A percentile compares a stretch with the other conserved stretches of the same genome.
phyloP scores from a whole-genome alignment of 2,888 invertebrate genomes.

The Trichopoda pennipes region DNA sequence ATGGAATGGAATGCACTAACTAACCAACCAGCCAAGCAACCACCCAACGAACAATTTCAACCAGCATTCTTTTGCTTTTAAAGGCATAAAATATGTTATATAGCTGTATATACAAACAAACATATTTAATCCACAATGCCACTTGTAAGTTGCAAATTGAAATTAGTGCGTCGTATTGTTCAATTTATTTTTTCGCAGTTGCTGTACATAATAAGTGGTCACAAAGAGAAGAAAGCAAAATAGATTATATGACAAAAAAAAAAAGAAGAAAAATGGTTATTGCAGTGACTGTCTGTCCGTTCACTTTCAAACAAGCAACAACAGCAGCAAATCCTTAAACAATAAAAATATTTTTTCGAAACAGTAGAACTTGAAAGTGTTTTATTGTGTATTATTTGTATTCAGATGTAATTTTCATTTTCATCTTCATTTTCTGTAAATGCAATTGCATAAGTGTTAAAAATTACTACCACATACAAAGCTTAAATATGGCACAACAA shows the following conservation, averaged over 20 bases:
- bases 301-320: slow-evolving; percentile 6
- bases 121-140: slow-evolving; percentile 50
- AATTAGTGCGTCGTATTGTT: slow-evolving; percentile 53
- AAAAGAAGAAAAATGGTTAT: slow-evolving; percentile 13
- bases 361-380: slow-evolving; percentile 34
- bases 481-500: slow-evolving; percentile 23
- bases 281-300: slow-evolving; percentile 3
- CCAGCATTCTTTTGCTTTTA: slow-evolving; percentile 11
- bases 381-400: slow-evolving; percentile 42
- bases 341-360: not conserved
- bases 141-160: slow-evolving; percentile 59
- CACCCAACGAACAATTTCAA: not conserved
- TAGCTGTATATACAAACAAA: slow-evolving; percentile 7
- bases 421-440: slow-evolving; percentile 29
- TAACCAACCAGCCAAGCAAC: not conserved
- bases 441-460: slow-evolving; percentile 11
- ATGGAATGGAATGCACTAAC: not conserved
- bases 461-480: slow-evolving; percentile 27
- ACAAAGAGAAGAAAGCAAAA: slow-evolving; percentile 15
- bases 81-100: slow-evolving; percentile 6
- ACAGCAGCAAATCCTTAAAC: slow-evolving; percentile 30
- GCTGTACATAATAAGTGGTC: slow-evolving; percentile 39
- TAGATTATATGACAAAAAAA: not conserved
- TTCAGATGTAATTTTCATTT: slow-evolving; percentile 31
- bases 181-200: slow-evolving; percentile 27